A percentile compares a stretch with the other conserved stretches of the same genome.
phyloP scores from a whole-genome alignment of 2,797 vertebrate species.

The Odontamblyopus rebecca region DNA sequence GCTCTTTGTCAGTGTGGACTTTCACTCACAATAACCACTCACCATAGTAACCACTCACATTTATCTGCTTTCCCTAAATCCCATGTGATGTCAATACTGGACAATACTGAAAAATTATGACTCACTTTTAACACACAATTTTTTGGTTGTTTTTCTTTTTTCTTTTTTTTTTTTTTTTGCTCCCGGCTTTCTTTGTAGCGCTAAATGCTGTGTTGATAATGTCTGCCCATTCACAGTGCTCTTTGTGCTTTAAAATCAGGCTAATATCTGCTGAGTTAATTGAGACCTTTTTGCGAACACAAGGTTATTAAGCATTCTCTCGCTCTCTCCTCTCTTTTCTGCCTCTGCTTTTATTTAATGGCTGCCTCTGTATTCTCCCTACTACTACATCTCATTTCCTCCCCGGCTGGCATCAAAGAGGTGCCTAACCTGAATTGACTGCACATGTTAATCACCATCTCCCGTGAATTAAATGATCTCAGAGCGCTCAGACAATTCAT shows the following conservation, averaged over 20 bases:
- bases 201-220: constrained; percentile 41
- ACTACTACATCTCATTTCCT: constrained; percentile 21
- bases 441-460: constrained; percentile 70
- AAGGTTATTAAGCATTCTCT: constrained; percentile 50
- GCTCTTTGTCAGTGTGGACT: background rate
- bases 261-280: constrained; percentile 56
- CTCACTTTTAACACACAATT: constrained; percentile 36
- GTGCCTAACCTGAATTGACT: constrained; percentile 69
- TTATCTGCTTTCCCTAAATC: constrained; percentile 14
- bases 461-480: constrained; percentile 69
- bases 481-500: constrained; percentile 62
- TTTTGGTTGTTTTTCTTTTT: background rate
- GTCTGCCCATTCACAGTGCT: constrained; percentile 47
- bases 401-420: constrained; percentile 58
- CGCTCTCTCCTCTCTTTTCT: constrained; percentile 27
- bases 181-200: constrained; percentile 36
- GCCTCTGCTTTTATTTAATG: constrained; percentile 49
- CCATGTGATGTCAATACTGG: constrained; percentile 34
- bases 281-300: constrained; percentile 50
- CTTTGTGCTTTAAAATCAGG: constrained; percentile 47
- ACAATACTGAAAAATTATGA: constrained; percentile 33
- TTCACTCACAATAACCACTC: background rate
- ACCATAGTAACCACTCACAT: background rate
- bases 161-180: constrained; percentile 16
- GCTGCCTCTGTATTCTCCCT: constrained; percentile 31